These are phyloP conservation scores for Zosterops pallidus DNA, from an alignment of 2,113 vertebrate species.

Conservation along the genomic window DNA sequence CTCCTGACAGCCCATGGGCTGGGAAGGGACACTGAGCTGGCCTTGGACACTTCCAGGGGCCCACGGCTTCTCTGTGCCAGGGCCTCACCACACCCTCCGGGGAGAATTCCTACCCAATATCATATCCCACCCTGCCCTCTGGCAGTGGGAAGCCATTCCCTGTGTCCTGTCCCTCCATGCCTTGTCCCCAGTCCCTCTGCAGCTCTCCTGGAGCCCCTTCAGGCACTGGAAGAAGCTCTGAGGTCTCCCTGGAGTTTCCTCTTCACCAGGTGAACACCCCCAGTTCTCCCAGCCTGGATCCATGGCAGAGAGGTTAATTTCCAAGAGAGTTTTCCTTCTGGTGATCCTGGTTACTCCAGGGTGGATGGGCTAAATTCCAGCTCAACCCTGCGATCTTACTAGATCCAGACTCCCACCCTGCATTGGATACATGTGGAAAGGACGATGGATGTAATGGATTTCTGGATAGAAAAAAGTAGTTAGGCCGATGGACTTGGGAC, in stretches of 20 bases:
- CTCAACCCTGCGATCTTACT: too few species aligned
- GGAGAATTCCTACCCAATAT: background rate
- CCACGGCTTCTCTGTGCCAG: background rate
- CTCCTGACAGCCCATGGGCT: background rate
- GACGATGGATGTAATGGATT: background rate
- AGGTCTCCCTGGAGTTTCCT: fast-evolving
- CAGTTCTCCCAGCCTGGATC: background rate
- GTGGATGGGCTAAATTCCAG: too few species aligned
- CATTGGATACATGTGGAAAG: background rate
- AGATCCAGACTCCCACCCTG: background rate
- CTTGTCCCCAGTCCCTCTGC: background rate
- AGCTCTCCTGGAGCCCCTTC: background rate
- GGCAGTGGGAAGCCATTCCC: background rate
- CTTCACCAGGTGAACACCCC: background rate
- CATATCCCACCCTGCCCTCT: fast-evolving
- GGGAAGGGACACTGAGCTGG: background rate
- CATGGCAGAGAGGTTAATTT: background rate
- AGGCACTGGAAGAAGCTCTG: background rate
- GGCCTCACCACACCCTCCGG: fast-evolving
- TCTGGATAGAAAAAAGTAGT: background rate
- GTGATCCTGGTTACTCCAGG: too few species aligned
- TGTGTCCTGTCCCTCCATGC: too few species aligned
- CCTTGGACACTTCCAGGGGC: background rate
- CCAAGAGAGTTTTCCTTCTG: background rate
- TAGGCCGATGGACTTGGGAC: background rate